These are phyloP conservation scores for Troides aeacus DNA, from an alignment of 2,888 invertebrate genomes.

Conservation along the genomic window DNA sequence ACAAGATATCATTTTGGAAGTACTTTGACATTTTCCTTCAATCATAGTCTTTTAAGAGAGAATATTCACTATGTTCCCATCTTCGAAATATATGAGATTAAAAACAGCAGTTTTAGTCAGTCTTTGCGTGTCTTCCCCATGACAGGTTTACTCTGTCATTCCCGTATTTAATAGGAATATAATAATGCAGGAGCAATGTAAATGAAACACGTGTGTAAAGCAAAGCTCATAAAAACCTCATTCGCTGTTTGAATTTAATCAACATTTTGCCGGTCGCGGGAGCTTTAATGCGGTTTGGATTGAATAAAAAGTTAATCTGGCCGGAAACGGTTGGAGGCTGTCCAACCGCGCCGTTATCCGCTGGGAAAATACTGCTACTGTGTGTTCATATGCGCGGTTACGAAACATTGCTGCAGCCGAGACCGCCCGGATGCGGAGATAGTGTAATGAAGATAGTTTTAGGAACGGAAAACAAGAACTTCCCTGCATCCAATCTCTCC, in stretches of 20 bases:
- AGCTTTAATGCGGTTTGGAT: slow-evolving; percentile 38
- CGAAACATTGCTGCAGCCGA: slow-evolving; percentile 36
- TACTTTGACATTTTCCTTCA: too few species aligned
- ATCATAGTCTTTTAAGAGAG: too few species aligned
- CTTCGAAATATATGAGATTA: too few species aligned
- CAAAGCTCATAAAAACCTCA: slow-evolving; percentile 36
- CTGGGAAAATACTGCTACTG: slow-evolving; percentile 29
- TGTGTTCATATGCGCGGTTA: slow-evolving; percentile 37
- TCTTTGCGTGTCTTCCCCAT: too few species aligned
- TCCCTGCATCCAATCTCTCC: slow-evolving; percentile 67
- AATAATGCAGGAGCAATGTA: not conserved
- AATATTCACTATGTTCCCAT: too few species aligned
- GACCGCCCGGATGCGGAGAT: slow-evolving; percentile 51
- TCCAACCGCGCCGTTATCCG: slow-evolving; percentile 58
- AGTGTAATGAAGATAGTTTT: slow-evolving; percentile 76
- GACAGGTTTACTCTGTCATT: too few species aligned
- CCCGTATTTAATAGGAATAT: too few species aligned
- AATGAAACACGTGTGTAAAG: slow-evolving; percentile 58
- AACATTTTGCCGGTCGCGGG: slow-evolving; percentile 30
- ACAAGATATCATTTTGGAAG: too few species aligned
- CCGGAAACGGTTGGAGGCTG: slow-evolving; percentile 52
- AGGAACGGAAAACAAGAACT: slow-evolving; percentile 70
- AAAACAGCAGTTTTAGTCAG: too few species aligned
- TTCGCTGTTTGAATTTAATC: slow-evolving; percentile 30
- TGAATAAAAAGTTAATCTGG: slow-evolving; percentile 44